Conservation (phyloP, 2,797 vertebrate species). For the Percopsis omiscomaycus region DNA sequence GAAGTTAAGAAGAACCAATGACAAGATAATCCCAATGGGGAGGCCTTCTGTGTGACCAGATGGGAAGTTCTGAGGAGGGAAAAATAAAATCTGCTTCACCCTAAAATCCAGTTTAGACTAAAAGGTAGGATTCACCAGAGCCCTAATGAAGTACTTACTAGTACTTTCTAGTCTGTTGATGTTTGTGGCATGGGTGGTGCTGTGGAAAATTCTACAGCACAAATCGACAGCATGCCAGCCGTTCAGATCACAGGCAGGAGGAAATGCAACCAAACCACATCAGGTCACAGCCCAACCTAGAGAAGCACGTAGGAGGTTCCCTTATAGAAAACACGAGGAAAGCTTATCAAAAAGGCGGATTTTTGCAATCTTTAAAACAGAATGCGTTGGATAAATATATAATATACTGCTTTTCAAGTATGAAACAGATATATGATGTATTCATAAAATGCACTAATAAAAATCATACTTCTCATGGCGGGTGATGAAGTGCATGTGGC, state of each 20-base stretch:
- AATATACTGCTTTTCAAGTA: constrained; percentile 72
- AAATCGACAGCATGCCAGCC: constrained; percentile 31
- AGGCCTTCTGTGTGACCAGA: constrained; percentile 74
- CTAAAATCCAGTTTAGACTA: constrained; percentile 13
- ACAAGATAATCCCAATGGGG: constrained; percentile 82
- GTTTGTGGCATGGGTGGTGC: neutral
- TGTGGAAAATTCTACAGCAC: constrained; percentile 17
- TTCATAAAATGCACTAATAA: constrained; percentile 71
- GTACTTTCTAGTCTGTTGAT: neutral
- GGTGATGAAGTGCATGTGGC: constrained; percentile 43
- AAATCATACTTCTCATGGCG: constrained; percentile 58
- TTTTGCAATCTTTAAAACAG: constrained; percentile 83
- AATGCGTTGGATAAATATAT: constrained; percentile 74
- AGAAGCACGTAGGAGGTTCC: constrained; percentile 68
- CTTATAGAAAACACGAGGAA: constrained; percentile 74
- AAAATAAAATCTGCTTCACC: constrained; percentile 16
- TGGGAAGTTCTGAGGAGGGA: constrained; percentile 67
- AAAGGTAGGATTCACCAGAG: constrained; percentile 10
- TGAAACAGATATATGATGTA: constrained; percentile 64
- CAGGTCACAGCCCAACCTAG: constrained; percentile 52
- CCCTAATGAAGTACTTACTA: constrained; percentile 16
- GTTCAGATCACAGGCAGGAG: constrained; percentile 32
- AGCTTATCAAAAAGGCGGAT: constrained; percentile 69
- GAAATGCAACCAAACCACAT: constrained; percentile 36
- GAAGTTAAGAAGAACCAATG: constrained; percentile 87